Evolutionary conservation across 2,888 invertebrate genomes (phyloP).

Genomic region (Eupithecia inturbata): DNA sequence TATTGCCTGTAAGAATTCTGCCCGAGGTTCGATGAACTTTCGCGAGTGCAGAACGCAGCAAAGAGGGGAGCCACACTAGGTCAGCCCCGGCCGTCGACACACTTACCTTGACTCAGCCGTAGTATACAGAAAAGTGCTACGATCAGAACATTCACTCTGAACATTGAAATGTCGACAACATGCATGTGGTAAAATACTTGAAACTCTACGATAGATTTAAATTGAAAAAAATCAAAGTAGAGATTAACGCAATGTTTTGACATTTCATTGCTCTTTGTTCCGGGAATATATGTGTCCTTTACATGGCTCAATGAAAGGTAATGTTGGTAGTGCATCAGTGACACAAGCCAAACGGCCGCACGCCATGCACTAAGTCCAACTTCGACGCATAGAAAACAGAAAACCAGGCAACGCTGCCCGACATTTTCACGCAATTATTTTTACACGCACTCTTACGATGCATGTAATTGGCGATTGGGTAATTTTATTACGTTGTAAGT

Average conservation of each 20-base stretch:
- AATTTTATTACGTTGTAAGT: slow-evolving; percentile 30
- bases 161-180: background rate
- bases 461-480: slow-evolving; percentile 35
- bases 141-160: slow-evolving; percentile 13
- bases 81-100: slow-evolving; percentile 82
- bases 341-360: slow-evolving; percentile 33
- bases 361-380: slow-evolving; percentile 53
- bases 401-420: slow-evolving; percentile 68
- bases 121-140: slow-evolving; percentile 15
- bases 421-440: slow-evolving; percentile 41
- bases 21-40: slow-evolving; percentile 81
- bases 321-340: background rate
- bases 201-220: background rate
- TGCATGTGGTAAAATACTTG: background rate
- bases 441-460: slow-evolving; percentile 36
- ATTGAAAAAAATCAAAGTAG: no score
- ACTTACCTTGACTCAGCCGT: slow-evolving; percentile 80
- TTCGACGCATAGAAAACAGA: slow-evolving; percentile 74
- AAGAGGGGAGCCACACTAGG: slow-evolving; percentile 80
- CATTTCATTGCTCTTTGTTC: no score
- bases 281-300: no score
- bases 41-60: slow-evolving; percentile 80
- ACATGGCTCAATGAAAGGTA: background rate
- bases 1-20: slow-evolving; percentile 81
- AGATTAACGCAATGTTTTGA: no score